These are phyloP conservation scores for Dolomedes plantarius DNA, from an alignment of 2,888 invertebrate species.

Conservation along the genomic window DNA sequence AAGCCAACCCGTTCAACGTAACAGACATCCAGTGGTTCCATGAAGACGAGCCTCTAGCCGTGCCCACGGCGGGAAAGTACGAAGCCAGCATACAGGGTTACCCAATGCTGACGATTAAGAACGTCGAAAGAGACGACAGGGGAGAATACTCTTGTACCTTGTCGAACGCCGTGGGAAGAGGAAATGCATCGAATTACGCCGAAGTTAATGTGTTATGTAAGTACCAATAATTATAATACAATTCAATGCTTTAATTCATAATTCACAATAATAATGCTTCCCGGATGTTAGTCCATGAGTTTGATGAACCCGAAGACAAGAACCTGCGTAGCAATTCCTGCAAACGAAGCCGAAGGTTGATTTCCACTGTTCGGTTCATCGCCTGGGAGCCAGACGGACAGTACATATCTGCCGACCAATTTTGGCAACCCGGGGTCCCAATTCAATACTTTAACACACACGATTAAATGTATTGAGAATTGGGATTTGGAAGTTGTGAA, in stretches of 20 bases:
- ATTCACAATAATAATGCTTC: no score
- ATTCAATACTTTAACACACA: no score
- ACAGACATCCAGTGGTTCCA: slow-evolving; percentile 73
- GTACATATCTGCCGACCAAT: no score
- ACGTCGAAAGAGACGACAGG: slow-evolving; percentile 72
- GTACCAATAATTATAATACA: slow-evolving; percentile 12
- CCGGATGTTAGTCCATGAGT: no score
- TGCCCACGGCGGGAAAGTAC: slow-evolving; percentile 51
- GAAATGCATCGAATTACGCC: slow-evolving; percentile 71
- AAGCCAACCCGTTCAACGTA: slow-evolving; percentile 73
- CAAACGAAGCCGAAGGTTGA: no score
- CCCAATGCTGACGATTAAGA: slow-evolving; percentile 72
- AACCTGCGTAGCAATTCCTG: no score
- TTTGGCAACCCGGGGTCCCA: not conserved
- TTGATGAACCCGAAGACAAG: no score
- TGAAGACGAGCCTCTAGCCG: slow-evolving; percentile 60
- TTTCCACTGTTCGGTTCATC: no score
- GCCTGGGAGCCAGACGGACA: no score
- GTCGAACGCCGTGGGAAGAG: slow-evolving; percentile 72
- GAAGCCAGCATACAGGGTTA: slow-evolving; percentile 48
- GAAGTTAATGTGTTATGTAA: slow-evolving; percentile 73
- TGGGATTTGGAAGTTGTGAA: no score
- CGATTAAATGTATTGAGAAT: no score
- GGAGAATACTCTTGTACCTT: slow-evolving; percentile 73
- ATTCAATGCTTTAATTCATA: no score